Percentiles rank a stretch among this genome's conserved stretches.
Conservation (phyloP, 2,113 vertebrate genomes). For the Myxocyprinus asiaticus region DNA sequence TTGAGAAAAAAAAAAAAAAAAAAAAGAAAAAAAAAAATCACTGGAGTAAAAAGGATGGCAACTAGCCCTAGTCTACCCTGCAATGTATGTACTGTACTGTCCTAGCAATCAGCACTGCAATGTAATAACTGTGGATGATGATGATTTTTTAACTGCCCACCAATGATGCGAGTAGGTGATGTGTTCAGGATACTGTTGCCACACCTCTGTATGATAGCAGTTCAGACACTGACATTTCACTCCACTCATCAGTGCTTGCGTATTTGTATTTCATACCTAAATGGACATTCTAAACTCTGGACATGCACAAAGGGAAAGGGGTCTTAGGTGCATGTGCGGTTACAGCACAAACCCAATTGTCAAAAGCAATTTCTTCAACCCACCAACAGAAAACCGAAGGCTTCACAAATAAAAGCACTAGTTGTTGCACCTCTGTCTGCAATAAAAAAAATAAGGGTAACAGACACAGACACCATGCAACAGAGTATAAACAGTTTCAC, state of each 20-base stretch:
- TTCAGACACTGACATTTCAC: constrained; percentile 8
- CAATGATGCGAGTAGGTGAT: constrained; percentile 10
- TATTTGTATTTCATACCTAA: too few species aligned
- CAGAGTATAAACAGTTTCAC: background rate
- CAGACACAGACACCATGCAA: background rate
- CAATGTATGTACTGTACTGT: background rate
- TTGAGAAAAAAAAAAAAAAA: too few species aligned
- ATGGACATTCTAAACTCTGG: too few species aligned
- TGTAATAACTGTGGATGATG: constrained; percentile 7
- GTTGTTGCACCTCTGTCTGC: too few species aligned
- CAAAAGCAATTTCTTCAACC: background rate
- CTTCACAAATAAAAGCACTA: background rate
- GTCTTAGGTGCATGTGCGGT: background rate
- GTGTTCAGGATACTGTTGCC: background rate
- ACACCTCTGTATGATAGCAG: background rate
- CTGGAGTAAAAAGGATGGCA: too few species aligned
- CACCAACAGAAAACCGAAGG: background rate
- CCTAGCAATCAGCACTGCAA: background rate
- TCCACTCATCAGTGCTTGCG: background rate
- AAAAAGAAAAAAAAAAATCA: too few species aligned
- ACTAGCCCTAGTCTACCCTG: too few species aligned
- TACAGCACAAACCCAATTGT: background rate
- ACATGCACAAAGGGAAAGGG: background rate
- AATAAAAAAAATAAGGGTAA: background rate
- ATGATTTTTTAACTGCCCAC: background rate